Evolutionary conservation across 2,113 vertebrate genomes (phyloP), one percentile per base, ranked within the genome.

Genomic region (Dicentrarchus labrax): DNA sequence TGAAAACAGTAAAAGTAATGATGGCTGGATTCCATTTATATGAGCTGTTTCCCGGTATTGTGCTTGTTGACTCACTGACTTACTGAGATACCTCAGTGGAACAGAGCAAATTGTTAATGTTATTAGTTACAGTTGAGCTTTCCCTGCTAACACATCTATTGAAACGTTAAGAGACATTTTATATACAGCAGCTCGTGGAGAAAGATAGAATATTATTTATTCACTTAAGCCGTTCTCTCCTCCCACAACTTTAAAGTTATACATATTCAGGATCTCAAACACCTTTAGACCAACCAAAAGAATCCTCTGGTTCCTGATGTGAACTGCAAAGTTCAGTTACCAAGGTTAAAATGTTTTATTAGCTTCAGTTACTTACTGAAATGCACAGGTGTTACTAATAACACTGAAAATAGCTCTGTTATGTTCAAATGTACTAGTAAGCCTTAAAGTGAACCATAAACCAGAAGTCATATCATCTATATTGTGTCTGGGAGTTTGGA

Each of bases 161-260:
- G 6, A 60, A 17, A 60, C 24, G 15, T 61, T 47, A 47, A 8
- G 19, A 5, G 39, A 36, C 50, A 16, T 48, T 47, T 66, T 80
- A 30, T 30, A 30, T 36, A 13, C 21, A 47, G 39, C 39, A 72
- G 69, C 69, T 80, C 69, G 13, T 72, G 36, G 19, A 59, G 73
- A 21, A 24, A 11, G 43, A 22, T 17, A n/a, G 51, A 21, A 48
- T n/a, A 0, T 53, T 30, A 47, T 22, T 77, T 57, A 47, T 77
- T 68, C 15, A 57, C 50, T 21, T 22, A 9, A 43, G 19, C 24
- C 51, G 36, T n/a, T 4, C 21, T 56, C n/a, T 47, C 51, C 75
- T 68, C 39, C 62, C 15, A 57, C n/a, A 8, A 67, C 50, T 30
- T 30, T 30, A 30, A 30, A 30, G 30, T 30, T 30, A 30, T 30